Conservation (phyloP, 2,888 invertebrate genomes). For the Invenusta paracnida region DNA sequence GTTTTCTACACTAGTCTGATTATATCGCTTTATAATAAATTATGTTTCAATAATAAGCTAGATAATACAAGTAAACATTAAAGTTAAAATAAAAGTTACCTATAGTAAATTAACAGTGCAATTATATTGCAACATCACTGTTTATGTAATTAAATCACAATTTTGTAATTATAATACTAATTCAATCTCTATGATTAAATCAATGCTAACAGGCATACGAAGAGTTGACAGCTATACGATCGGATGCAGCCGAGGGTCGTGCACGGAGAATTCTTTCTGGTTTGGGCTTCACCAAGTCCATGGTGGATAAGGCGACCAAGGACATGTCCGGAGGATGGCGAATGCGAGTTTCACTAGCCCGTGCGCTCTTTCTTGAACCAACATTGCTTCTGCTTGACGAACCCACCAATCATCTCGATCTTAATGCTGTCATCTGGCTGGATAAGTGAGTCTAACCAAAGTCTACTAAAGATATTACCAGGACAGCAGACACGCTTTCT, state of each 20-base stretch:
- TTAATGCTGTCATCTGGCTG: constrained; percentile 99
- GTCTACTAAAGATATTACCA: no score
- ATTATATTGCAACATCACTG: not conserved
- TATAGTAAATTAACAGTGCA: no score
- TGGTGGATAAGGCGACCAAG: constrained; percentile 77
- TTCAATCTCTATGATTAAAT: constrained; percentile 12
- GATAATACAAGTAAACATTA: no score
- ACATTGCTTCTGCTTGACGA: constrained; percentile 93
- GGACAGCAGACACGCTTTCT: no score
- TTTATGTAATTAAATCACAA: constrained; percentile 14
- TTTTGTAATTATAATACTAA: constrained; percentile 36
- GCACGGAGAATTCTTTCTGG: constrained; percentile 92
- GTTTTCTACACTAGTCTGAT: no score
- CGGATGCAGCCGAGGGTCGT: constrained; percentile 92
- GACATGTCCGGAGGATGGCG: constrained; percentile 82
- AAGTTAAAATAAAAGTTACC: no score
- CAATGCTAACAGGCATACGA: constrained; percentile 67
- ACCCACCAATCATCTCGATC: constrained; percentile 96
- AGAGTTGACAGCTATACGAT: constrained; percentile 88
- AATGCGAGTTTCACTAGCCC: constrained; percentile 92
- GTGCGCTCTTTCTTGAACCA: constrained; percentile 89
- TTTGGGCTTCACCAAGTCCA: constrained; percentile 74
- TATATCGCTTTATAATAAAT: no score
- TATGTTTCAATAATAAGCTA: no score
- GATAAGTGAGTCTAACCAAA: constrained; percentile 73